These are phyloP conservation scores for Orthonevra nobilis DNA, from an alignment of 2,888 invertebrate species.

Conservation along the genomic window DNA sequence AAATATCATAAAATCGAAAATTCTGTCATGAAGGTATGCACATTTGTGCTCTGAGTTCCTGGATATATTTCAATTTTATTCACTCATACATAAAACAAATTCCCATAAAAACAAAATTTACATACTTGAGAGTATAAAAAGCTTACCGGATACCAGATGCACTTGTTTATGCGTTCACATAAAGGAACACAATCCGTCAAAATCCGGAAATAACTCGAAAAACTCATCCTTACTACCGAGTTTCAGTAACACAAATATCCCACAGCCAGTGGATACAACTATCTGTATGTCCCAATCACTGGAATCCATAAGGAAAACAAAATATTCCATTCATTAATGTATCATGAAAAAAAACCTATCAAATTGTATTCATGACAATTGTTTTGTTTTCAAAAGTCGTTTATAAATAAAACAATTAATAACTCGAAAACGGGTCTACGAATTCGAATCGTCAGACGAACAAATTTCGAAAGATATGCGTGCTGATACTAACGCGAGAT, in stretches of 20 bases:
- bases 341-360: too few relatives aligned
- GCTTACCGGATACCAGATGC: neutral
- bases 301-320: too few relatives aligned
- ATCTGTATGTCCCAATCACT: too few relatives aligned
- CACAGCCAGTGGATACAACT: constrained; percentile 24
- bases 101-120: too few relatives aligned
- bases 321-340: too few relatives aligned
- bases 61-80: too few relatives aligned
- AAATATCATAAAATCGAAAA: too few relatives aligned
- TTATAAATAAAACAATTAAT: neutral
- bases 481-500: neutral
- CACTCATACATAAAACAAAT: too few relatives aligned
- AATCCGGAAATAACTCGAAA: neutral
- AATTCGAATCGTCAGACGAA: too few relatives aligned
- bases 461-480: neutral
- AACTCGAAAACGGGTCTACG: too few relatives aligned
- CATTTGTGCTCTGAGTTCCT: too few relatives aligned
- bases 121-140: neutral
- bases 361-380: neutral
- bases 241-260: constrained; percentile 23
- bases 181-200: neutral
- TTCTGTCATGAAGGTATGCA: too few relatives aligned
- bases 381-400: neutral
- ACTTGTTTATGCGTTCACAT: constrained; percentile 1
- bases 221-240: neutral